These are phyloP conservation scores for Jaculus jaculus DNA, from an alignment of 2,113 vertebrate genomes.

Conservation along the genomic window DNA sequence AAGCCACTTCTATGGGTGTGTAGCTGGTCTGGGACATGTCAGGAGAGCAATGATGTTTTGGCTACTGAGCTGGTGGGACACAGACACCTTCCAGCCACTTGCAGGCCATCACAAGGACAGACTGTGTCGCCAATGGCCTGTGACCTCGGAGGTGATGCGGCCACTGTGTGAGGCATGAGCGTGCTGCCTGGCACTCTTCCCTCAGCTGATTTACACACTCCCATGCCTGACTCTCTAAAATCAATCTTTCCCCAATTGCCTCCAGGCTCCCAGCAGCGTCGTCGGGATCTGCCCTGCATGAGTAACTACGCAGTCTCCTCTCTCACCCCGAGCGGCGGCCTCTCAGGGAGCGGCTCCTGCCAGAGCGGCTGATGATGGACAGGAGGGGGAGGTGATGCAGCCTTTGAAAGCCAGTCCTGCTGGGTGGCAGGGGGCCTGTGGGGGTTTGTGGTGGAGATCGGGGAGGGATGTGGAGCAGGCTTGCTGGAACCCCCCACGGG, in stretches of 20 bases:
- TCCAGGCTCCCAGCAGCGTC: conserved; percentile 61
- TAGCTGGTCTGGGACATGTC: not conserved
- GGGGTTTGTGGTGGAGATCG: not conserved
- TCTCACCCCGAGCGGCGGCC: not conserved
- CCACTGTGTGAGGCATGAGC: not conserved
- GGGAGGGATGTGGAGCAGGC: not conserved
- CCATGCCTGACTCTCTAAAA: conserved; percentile 58
- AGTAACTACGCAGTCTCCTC: conserved; percentile 64
- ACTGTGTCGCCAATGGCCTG: not conserved
- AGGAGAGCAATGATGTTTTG: not conserved
- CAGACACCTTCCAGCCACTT: not conserved
- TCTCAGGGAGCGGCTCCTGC: not conserved
- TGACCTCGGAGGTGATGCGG: conserved; percentile 8
- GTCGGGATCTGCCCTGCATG: conserved; percentile 56
- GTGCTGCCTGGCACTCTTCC: conserved; percentile 39
- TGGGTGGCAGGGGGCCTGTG: not conserved
- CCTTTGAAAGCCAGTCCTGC: not conserved
- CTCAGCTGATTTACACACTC: conserved; percentile 62
- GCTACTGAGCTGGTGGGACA: not conserved
- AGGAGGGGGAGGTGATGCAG: not conserved
- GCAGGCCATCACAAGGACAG: not conserved
- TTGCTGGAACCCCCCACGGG: not conserved
- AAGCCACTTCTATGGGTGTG: not conserved
- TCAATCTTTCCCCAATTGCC: conserved; percentile 67
- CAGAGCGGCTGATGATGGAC: not conserved